Percentiles rank a stretch among this genome's conserved stretches.
Evolutionary conservation across 2,888 invertebrate species (phyloP).

Genomic region (Muschampia plurimacula): DNA sequence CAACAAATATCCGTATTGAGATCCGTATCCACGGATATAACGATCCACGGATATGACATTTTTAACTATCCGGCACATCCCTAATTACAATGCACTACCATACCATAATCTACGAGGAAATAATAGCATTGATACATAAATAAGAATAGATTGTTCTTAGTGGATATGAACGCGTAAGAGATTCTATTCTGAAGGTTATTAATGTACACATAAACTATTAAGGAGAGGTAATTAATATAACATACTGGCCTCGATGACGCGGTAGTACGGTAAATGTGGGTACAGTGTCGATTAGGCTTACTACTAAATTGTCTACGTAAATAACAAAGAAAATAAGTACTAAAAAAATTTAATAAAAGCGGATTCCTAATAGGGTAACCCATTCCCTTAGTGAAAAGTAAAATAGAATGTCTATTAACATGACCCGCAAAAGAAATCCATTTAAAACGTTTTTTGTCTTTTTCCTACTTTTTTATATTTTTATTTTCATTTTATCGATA

Average conservation of each 20-base stretch:
- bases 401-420: slow-evolving; percentile 9
- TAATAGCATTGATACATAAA: slow-evolving; percentile 6
- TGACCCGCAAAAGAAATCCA: slow-evolving; percentile 59
- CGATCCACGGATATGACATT: too few species aligned
- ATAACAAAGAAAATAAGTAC: slow-evolving; percentile 52
- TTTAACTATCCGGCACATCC: too few species aligned
- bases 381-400: not conserved
- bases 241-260: slow-evolving; percentile 44
- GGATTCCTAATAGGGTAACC: slow-evolving; percentile 22
- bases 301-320: slow-evolving; percentile 44
- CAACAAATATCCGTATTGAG: too few species aligned
- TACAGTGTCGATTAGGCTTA: slow-evolving; percentile 36
- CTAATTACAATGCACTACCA: not conserved
- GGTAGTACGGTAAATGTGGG: slow-evolving; percentile 11
- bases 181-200: slow-evolving; percentile 26
- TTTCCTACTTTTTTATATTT: slow-evolving; percentile 73
- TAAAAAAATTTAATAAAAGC: slow-evolving; percentile 42
- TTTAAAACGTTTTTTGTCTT: slow-evolving; percentile 66
- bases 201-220: slow-evolving; percentile 23
- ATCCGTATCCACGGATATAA: too few species aligned
- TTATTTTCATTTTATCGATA: slow-evolving; percentile 69
- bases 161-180: slow-evolving; percentile 35
- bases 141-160: slow-evolving; percentile 33
- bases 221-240: slow-evolving; percentile 26
- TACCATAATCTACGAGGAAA: not conserved